Evolutionary conservation across 37 sponge, comb jelly and placozoan species (phyloP), one percentile per base, ranked within the genome.

Genomic region (Petrosia ficiformis): DNA sequence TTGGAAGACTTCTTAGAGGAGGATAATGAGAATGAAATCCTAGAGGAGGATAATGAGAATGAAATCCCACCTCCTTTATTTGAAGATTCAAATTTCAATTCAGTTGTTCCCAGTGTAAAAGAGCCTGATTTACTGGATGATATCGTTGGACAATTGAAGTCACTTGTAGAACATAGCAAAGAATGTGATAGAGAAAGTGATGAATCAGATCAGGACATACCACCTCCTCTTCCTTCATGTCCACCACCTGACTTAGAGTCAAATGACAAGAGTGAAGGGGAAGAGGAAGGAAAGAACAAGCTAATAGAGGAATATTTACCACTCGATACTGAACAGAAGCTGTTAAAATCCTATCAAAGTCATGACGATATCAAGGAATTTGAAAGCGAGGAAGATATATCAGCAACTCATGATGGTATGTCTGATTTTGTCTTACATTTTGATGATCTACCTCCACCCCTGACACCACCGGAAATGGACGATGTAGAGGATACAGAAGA

Each of bases 231-330:
- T 8, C 54, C 72, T 32, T 59, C 44, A 60, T 60, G 60, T 10
- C 80, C 79, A 36, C 79, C 80, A 60, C 80, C 80, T 25, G 63
- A n/a, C 1, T 35, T 74, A 57, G 82, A 74, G 32, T 6, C 36
- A 29, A 69, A 82, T 0, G 75, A 58, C 14, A 44, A 43, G 1
- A 31, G 48, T 28, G 56, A 24, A 48, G 54, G n/a, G n/a, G n/a
- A n/a, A n/a, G 57, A 19, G 19, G 57, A 24, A 24, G 57, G 22
- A 22, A 54, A 54, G 22, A 19, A 54, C 57, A 54, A 54, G 22
- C 57, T 54, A 54, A 54, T 22, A 54, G 22, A 54, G 57, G 22
- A 19, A 54, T 24, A 10, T 10, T 33, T 34, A 10, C 6, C 11
- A 14, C 6, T 6, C 32, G 65, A 61, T 14, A 10, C 32, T 61